These are phyloP conservation scores for Drosophila basisetae DNA, from an alignment of 2,888 invertebrate genomes.

Conservation along the genomic window DNA sequence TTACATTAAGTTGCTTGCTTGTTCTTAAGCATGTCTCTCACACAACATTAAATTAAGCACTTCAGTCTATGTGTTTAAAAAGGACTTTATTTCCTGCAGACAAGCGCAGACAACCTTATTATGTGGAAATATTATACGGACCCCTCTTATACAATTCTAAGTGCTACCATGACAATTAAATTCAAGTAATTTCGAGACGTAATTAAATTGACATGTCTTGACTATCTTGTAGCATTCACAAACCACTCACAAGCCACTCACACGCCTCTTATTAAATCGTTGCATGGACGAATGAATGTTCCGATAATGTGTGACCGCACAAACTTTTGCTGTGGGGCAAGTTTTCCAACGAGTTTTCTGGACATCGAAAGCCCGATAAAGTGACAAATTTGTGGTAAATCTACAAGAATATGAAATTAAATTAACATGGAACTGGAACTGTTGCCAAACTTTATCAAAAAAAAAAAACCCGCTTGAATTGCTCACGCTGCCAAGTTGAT, in stretches of 20 bases:
- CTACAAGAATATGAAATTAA: constrained; percentile 70
- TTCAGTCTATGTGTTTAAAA: neutral
- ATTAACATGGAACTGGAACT: constrained; percentile 69
- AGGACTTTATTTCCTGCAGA: neutral
- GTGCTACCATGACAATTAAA: constrained; percentile 3
- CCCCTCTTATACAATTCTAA: neutral
- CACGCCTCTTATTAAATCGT: neutral
- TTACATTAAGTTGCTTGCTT: constrained; percentile 1
- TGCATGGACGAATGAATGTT: constrained; percentile 43
- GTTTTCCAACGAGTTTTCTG: constrained; percentile 51
- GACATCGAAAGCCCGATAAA: constrained; percentile 58
- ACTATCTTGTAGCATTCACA: neutral
- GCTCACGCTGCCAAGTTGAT: constrained; percentile 27
- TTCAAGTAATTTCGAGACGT: constrained; percentile 20
- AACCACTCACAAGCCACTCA: constrained; percentile 2
- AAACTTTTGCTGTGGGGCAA: constrained; percentile 52
- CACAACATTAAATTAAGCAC: neutral
- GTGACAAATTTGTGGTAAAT: constrained; percentile 68
- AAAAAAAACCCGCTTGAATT: constrained; percentile 2
- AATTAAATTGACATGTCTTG: constrained; percentile 46
- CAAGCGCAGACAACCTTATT: neutral
- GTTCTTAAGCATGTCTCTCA: neutral
- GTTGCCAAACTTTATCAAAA: constrained; percentile 55
- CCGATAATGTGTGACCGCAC: constrained; percentile 60
- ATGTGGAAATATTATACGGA: neutral